Evolutionary conservation across 2,888 invertebrate species (phyloP), one percentile per base, ranked within the genome.

Genomic region (Charanyca ferruginea): DNA sequence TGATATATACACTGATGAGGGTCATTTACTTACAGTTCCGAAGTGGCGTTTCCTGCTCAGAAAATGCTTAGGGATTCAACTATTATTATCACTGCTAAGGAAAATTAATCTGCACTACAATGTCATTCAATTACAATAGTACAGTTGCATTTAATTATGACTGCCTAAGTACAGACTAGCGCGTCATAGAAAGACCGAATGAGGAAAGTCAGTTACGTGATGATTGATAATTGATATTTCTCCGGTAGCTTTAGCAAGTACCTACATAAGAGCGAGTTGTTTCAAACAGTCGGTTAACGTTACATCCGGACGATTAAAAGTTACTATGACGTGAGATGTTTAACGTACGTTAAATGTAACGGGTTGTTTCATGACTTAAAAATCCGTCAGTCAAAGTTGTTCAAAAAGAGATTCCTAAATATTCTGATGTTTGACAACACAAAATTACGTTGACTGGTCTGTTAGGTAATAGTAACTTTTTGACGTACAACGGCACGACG

Each of bases 41-140:
- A 77, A 64, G 55, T 42, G 16, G 3, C n/a, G 13, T 71, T 74
- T 73, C 70, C 73, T 69, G 76, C 18, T 58, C 18, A 49, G 55
- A 52, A 41, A 51, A 52, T 38, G 35, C 49, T 42, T 47, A 18
- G 13, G 20, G 48, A 42, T 38, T 44, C 20, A 41, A 41, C 13
- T n/a, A 38, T 53, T 38, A 38, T 38, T 38, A 28, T 35, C 45
- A 44, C 42, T 47, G 22, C 28, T 28, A 20, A 38, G 38, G 35
- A 54, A 61, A 48, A 48, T 22, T 3, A 22, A 53, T 28, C 2
- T 25, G 20, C 32, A 35, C 9, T 55, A 42, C 20, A 52, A 35
- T 57, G 20, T 47, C 8, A 45, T 25, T 35, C 16, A 35, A 32
- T 60, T 42, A 48, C 35, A 45, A 28, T 52, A 55, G 18, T 47